These are phyloP conservation scores for Phrynosoma platyrhinos DNA, from an alignment of 2,113 vertebrate genomes.

Conservation along the genomic window DNA sequence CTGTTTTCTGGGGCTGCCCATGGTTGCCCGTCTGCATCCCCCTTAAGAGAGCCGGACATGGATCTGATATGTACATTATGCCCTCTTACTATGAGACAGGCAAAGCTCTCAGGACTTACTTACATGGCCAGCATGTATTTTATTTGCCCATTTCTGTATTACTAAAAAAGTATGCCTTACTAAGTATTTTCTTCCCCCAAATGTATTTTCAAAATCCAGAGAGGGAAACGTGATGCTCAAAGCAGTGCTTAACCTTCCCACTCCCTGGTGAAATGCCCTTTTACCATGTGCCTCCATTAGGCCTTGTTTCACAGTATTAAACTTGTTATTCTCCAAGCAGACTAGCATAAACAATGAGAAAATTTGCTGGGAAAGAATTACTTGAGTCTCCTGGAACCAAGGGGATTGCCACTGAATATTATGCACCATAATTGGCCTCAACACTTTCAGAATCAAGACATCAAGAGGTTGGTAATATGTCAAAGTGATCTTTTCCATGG, in stretches of 20 bases:
- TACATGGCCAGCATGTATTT: not conserved
- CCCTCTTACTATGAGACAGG: not conserved
- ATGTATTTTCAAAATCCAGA: slow-evolving; percentile 1
- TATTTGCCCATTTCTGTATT: not conserved
- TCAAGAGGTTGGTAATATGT: not conserved
- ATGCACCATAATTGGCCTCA: not conserved
- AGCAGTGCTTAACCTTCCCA: not conserved
- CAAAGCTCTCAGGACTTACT: not conserved
- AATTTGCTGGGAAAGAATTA: not conserved
- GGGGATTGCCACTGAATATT: not conserved
- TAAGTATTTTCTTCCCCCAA: not conserved
- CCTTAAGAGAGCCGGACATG: too few species aligned
- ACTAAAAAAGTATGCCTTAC: not conserved
- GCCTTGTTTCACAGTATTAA: not conserved
- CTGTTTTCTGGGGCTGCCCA: too few species aligned
- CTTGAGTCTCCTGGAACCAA: not conserved
- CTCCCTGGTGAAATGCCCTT: slow-evolving; percentile 1
- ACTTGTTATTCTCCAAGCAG: not conserved
- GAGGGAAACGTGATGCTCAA: not conserved
- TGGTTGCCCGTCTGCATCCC: too few species aligned
- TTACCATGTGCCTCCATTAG: not conserved
- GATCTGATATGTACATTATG: not conserved
- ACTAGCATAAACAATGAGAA: not conserved
- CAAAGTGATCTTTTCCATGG: not conserved
- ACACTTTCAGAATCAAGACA: not conserved